Percentiles rank a stretch among this genome's conserved stretches.
Evolutionary conservation across 2,797 vertebrate species (phyloP).

Genomic region (Galagoides demidoff): DNA sequence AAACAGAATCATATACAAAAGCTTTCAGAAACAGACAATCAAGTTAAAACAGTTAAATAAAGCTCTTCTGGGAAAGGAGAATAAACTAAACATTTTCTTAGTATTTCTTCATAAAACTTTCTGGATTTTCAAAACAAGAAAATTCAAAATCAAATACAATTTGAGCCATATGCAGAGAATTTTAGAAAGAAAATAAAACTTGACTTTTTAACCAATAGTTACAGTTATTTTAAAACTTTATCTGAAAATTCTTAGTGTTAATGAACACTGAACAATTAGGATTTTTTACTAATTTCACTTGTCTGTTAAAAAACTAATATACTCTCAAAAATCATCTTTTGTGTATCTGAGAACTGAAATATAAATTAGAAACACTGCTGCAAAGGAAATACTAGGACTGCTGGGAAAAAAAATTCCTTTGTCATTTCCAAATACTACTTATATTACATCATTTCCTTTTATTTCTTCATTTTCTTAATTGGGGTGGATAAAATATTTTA

Average conservation of each 20-base stretch:
- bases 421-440: slow-evolving; percentile 15
- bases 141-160: slow-evolving; percentile 7
- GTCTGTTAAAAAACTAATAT: slow-evolving; percentile 7
- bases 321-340: not conserved
- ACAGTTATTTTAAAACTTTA: not conserved
- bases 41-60: not conserved
- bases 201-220: not conserved
- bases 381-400: slow-evolving; percentile 24
- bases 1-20: not conserved
- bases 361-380: not conserved
- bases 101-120: not conserved
- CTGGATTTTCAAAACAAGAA: slow-evolving; percentile 4
- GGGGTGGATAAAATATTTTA: not conserved
- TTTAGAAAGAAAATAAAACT: not conserved
- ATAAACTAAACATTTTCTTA: not conserved
- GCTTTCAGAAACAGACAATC: not conserved
- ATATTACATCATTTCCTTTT: slow-evolving; percentile 58
- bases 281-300: not conserved
- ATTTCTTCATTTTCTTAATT: slow-evolving; percentile 25
- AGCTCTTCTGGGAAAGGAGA: not conserved
- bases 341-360: not conserved
- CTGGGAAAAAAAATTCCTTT: not conserved
- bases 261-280: not conserved
- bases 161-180: not conserved
- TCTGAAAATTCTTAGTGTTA: slow-evolving; percentile 20